These are phyloP conservation scores for Hesperophylax magnus DNA, from an alignment of 1,140 invertebrate genomes.

Conservation along the genomic window DNA sequence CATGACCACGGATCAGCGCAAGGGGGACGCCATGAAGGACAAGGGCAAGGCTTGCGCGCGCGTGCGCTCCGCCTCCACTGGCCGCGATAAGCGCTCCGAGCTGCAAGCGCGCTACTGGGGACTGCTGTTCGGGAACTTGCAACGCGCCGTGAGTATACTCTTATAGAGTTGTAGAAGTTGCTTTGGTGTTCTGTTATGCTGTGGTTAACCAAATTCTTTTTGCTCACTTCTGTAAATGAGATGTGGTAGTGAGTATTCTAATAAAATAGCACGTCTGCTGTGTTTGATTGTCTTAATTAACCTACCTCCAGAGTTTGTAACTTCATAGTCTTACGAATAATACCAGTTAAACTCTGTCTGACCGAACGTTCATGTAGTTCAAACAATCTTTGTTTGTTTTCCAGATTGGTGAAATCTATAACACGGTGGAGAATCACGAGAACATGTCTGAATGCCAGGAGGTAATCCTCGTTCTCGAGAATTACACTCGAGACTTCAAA, in stretches of 20 bases:
- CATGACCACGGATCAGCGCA: constrained; percentile 50
- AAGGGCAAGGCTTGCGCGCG: constrained; percentile 63
- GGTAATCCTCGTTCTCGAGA: constrained; percentile 93
- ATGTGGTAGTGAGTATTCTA: too few relatives aligned
- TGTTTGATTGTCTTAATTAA: too few relatives aligned
- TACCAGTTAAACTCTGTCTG: too few relatives aligned
- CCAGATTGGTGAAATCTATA: constrained; percentile 81
- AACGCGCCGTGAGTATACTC: constrained; percentile 79
- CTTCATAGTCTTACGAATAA: too few relatives aligned
- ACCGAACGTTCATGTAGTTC: too few relatives aligned
- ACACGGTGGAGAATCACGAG: constrained; percentile 84
- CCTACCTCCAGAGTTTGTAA: too few relatives aligned
- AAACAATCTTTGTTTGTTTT: constrained; percentile 42
- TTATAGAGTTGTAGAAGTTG: background rate
- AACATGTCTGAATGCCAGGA: constrained; percentile 89
- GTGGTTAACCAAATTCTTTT: too few relatives aligned
- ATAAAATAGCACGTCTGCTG: too few relatives aligned
- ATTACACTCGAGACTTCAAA: constrained; percentile 94
- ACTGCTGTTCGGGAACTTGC: constrained; percentile 93
- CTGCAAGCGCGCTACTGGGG: constrained; percentile 94
- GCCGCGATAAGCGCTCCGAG: constrained; percentile 89
- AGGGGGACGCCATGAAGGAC: constrained; percentile 41
- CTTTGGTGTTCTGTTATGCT: too few relatives aligned
- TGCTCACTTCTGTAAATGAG: too few relatives aligned
- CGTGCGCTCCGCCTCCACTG: constrained; percentile 87